Evolutionary conservation across 2,797 vertebrate genomes (phyloP).

Genomic region (Rhabdophis nuchalis): DNA sequence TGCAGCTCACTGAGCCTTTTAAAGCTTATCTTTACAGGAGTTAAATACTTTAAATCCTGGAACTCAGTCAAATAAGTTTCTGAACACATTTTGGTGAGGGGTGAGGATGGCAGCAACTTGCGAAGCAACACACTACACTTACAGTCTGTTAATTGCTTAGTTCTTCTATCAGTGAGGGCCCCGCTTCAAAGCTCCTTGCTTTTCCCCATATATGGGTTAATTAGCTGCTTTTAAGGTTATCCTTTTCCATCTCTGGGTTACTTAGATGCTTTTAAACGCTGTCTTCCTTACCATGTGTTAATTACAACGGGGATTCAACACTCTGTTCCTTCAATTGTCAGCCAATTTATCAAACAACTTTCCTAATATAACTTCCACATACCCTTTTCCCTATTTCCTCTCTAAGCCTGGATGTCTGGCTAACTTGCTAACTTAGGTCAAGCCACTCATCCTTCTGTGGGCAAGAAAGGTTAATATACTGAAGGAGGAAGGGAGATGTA

Average conservation of each 20-base stretch:
- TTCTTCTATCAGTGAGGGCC: slow-evolving; percentile 16
- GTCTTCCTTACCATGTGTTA: slow-evolving; percentile 20
- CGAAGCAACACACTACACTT: slow-evolving; percentile 17
- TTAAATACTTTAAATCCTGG: neutral
- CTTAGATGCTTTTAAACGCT: slow-evolving; percentile 1
- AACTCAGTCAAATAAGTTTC: neutral
- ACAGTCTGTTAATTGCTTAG: slow-evolving; percentile 30
- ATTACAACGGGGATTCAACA: slow-evolving; percentile 25
- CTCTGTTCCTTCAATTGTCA: slow-evolving; percentile 11
- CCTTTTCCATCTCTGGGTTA: slow-evolving; percentile 16
- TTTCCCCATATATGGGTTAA: slow-evolving; percentile 23
- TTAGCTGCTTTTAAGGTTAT: slow-evolving; percentile 31
- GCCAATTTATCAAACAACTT: slow-evolving; percentile 14
- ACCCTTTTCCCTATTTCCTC: neutral
- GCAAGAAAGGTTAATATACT: neutral
- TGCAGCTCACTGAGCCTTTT: neutral
- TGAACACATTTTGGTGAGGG: neutral
- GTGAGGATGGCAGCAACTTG: slow-evolving; percentile 7
- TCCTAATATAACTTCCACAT: slow-evolving; percentile 5
- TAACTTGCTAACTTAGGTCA: neutral
- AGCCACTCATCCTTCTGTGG: neutral
- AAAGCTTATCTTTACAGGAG: neutral
- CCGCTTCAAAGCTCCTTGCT: slow-evolving; percentile 18
- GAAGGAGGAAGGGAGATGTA: neutral
- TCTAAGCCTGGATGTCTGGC: neutral